Evolutionary conservation across 2,888 invertebrate species (phyloP).

Genomic region (Shargacucullia verbasci): DNA sequence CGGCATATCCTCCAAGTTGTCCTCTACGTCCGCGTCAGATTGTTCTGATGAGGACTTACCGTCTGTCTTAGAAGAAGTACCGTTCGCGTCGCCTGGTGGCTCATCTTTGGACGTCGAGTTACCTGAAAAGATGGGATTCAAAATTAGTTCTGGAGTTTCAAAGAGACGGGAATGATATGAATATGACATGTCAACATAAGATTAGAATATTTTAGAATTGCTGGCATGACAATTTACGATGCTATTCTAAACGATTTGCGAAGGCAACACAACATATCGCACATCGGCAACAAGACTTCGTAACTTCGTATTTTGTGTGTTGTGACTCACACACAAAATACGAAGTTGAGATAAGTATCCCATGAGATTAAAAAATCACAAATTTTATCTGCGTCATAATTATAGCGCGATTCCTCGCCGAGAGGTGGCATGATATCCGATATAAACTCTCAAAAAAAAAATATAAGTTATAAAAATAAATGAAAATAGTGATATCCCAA

Average conservation of each 20-base stretch:
- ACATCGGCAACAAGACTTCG: too few species aligned
- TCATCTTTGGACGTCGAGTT: conserved; percentile 78
- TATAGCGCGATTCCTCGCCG: too few species aligned
- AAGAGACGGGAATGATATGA: conserved; percentile 3
- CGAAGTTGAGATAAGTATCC: too few species aligned
- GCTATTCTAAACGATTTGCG: conserved; percentile 12
- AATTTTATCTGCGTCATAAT: too few species aligned
- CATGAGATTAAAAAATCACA: too few species aligned
- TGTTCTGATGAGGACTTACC: conserved; percentile 91
- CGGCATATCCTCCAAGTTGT: conserved; percentile 91
- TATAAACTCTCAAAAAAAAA: too few species aligned
- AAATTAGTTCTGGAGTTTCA: conserved; percentile 27
- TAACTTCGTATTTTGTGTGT: too few species aligned
- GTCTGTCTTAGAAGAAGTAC: conserved; percentile 76
- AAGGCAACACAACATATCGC: conserved; percentile 8
- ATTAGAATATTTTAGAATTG: neutral
- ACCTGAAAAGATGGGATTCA: conserved; percentile 68
- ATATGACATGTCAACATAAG: conserved; percentile 8
- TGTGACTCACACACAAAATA: too few species aligned
- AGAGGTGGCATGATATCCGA: too few species aligned
- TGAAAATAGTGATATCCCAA: too few species aligned
- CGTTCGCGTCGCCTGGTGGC: conserved; percentile 69
- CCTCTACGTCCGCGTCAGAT: conserved; percentile 95
- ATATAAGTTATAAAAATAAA: too few species aligned
- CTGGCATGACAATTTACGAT: conserved; percentile 37